phyloP scores from a whole-genome alignment of 2,113 vertebrate genomes.

The Sceloporus undulatus region DNA sequence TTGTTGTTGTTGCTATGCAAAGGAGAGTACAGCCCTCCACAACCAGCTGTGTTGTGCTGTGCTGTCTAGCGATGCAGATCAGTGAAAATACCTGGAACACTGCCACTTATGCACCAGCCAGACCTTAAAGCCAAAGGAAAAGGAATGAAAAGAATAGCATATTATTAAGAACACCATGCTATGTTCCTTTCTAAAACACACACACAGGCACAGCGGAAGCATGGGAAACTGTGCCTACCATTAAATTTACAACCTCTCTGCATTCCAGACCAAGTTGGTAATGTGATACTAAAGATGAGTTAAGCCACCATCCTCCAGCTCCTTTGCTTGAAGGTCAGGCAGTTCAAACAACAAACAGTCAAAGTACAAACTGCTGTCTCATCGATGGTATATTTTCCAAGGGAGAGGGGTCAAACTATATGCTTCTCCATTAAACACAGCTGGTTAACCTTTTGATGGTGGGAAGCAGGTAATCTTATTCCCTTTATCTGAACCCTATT shows the following conservation, averaged over 20 bases:
- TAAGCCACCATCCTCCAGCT: conserved; percentile 59
- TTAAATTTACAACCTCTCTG: conserved; percentile 51
- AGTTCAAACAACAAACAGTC: conserved; percentile 57
- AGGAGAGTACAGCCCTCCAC: neutral
- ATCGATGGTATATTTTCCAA: conserved; percentile 32
- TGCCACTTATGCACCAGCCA: neutral
- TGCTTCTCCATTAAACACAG: neutral
- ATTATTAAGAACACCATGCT: neutral
- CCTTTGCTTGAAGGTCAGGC: conserved; percentile 59
- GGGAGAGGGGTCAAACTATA: conserved; percentile 53
- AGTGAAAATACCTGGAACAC: conserved; percentile 18
- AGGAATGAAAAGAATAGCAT: conserved; percentile 10
- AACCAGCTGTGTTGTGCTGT: neutral
- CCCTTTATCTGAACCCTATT: conserved; percentile 27
- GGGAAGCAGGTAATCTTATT: conserved; percentile 59
- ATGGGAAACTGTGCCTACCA: neutral
- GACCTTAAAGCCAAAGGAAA: neutral
- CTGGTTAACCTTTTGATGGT: conserved; percentile 4
- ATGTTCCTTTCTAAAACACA: conserved; percentile 14
- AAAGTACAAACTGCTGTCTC: conserved; percentile 60
- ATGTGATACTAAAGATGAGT: conserved; percentile 54
- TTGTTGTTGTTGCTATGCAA: neutral
- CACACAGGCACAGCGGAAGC: conserved; percentile 6
- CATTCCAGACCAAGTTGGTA: conserved; percentile 55
- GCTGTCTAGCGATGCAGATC: conserved; percentile 25